Conservation (phyloP, 2,113 vertebrate genomes). For the Oreotragus oreotragus region DNA sequence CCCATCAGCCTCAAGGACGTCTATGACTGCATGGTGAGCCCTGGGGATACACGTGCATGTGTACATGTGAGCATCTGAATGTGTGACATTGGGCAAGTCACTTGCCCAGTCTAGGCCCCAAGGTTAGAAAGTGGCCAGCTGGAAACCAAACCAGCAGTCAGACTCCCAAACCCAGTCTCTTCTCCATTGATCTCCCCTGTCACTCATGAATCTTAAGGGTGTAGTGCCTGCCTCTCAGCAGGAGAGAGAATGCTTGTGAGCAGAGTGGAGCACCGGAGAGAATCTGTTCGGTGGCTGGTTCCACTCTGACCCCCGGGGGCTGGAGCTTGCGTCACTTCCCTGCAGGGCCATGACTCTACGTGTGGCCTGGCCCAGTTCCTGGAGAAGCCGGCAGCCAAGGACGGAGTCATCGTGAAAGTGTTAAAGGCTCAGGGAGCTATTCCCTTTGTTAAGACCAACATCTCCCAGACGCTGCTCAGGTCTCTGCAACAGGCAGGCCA, state of each 20-base stretch:
- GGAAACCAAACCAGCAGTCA: neutral
- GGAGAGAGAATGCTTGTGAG: neutral
- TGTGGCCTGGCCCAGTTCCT: constrained; percentile 83
- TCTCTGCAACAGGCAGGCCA: constrained; percentile 44
- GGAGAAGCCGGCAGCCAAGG: constrained; percentile 66
- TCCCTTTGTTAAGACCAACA: constrained; percentile 89
- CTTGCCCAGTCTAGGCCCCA: too few relatives aligned
- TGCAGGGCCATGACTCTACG: constrained; percentile 82
- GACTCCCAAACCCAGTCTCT: neutral
- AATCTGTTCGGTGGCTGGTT: neutral
- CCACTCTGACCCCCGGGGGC: neutral
- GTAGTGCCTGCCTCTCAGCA: neutral
- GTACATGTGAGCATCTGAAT: neutral
- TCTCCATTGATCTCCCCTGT: neutral
- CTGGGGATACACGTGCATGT: neutral
- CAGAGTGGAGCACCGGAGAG: too few relatives aligned
- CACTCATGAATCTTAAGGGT: neutral
- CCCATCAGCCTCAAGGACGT: constrained; percentile 90
- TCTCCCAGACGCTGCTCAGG: constrained; percentile 85
- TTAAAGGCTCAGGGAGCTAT: constrained; percentile 90
- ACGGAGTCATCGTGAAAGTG: constrained; percentile 85
- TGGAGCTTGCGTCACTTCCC: neutral
- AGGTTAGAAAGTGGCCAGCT: neutral
- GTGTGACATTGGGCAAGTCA: neutral
- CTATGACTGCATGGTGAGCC: constrained; percentile 79